Conservation (phyloP, 2,113 vertebrate genomes). For the Carettochelys insculpta region DNA sequence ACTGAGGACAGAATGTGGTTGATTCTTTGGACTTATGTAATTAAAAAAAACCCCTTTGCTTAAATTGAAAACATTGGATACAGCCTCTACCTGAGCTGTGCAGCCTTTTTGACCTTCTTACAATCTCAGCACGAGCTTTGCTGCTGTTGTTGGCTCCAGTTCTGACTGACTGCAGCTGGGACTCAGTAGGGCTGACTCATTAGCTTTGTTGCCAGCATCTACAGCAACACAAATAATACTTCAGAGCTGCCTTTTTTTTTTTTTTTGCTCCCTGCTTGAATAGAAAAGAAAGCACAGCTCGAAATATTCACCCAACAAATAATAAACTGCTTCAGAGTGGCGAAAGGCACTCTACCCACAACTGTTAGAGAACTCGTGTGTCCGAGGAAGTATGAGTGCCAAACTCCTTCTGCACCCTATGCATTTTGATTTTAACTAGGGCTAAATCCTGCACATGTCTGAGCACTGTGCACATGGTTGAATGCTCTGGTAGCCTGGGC, state of each 20-base stretch:
- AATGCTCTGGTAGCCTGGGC: not conserved
- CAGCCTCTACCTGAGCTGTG: not conserved
- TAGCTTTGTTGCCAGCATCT: slow-evolving; percentile 11
- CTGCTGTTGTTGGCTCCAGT: not conserved
- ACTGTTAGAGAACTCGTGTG: not conserved
- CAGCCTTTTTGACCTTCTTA: not conserved
- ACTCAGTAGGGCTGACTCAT: not conserved
- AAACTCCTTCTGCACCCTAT: not conserved
- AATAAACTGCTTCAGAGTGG: not conserved
- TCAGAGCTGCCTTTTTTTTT: not conserved
- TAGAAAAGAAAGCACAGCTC: not conserved
- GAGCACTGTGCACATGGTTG: not conserved
- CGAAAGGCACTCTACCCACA: not conserved
- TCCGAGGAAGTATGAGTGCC: not conserved
- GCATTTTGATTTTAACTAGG: not conserved
- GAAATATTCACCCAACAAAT: not conserved
- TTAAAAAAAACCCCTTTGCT: not conserved
- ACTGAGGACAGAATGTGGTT: not conserved
- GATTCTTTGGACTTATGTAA: not conserved
- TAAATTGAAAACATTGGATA: not conserved
- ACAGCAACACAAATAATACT: slow-evolving; percentile 18
- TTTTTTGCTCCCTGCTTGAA: not conserved
- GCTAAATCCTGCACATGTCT: not conserved
- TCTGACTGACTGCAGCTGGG: slow-evolving; percentile 4
- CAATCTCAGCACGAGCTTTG: not conserved